phyloP scores from a whole-genome alignment of 2,113 vertebrate genomes.

The Pipa parva region DNA sequence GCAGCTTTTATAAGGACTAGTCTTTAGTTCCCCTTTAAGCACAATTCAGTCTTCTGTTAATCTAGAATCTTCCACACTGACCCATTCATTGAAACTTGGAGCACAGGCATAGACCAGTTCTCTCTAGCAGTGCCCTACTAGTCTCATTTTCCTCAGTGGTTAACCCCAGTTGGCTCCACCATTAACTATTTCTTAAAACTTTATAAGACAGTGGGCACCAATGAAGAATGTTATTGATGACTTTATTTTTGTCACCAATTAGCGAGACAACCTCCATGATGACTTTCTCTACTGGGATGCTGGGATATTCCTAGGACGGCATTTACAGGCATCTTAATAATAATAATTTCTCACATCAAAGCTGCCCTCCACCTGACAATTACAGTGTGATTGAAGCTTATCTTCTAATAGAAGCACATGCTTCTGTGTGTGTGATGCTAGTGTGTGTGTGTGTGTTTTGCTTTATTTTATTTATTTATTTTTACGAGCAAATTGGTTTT shows the following conservation, averaged over 20 bases:
- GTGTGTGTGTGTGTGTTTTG: conserved; percentile 51
- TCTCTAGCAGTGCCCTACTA: too few relatives aligned
- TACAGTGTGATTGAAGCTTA: conserved; percentile 71
- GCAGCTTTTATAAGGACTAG: too few relatives aligned
- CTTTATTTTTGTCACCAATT: neutral
- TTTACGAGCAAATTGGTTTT: conserved; percentile 73
- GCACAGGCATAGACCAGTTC: too few relatives aligned
- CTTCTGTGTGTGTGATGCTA: conserved; percentile 43
- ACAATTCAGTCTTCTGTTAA: too few relatives aligned
- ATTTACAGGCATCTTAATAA: conserved; percentile 57
- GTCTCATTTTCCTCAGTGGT: too few relatives aligned
- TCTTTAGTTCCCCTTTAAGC: too few relatives aligned
- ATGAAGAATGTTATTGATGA: neutral
- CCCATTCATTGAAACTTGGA: too few relatives aligned
- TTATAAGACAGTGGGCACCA: neutral
- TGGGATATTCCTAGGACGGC: conserved; percentile 57
- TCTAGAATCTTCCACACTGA: too few relatives aligned
- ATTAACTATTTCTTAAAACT: too few relatives aligned
- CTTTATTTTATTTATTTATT: neutral
- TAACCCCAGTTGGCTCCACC: too few relatives aligned
- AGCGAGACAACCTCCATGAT: conserved; percentile 30
- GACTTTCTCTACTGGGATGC: conserved; percentile 46
- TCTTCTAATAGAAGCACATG: conserved; percentile 61
- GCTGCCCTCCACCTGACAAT: conserved; percentile 68
- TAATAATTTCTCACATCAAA: conserved; percentile 73